phyloP scores from a whole-genome alignment of 2,888 invertebrate species.

The Leptothorax acervorum region DNA sequence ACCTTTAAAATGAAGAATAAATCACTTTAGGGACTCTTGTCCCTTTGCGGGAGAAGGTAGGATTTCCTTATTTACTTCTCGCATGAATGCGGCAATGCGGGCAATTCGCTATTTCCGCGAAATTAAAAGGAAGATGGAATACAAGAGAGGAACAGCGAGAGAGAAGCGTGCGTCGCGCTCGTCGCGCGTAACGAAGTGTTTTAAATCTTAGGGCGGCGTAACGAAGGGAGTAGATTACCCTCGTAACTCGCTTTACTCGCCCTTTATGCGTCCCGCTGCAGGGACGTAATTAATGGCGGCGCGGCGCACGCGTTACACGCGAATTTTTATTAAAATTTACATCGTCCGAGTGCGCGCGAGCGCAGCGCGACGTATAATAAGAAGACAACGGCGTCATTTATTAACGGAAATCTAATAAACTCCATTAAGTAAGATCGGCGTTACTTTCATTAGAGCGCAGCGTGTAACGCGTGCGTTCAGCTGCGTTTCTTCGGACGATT shows the following conservation, averaged over 20 bases:
- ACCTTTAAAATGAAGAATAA: neutral
- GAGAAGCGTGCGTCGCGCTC: constrained; percentile 59
- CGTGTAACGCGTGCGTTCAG: neutral
- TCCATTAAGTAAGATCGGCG: constrained; percentile 67
- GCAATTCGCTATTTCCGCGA: constrained; percentile 4
- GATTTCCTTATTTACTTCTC: constrained; percentile 33
- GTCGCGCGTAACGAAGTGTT: constrained; percentile 55
- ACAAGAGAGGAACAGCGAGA: neutral
- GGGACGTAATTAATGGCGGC: constrained; percentile 59
- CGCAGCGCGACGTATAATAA: constrained; percentile 63
- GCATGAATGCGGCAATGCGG: constrained; percentile 9
- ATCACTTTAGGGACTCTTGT: neutral
- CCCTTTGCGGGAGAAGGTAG: neutral
- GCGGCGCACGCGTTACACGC: constrained; percentile 12
- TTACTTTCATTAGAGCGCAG: constrained; percentile 63
- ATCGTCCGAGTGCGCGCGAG: constrained; percentile 13
- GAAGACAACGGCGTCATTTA: constrained; percentile 59
- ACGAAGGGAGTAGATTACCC: constrained; percentile 57
- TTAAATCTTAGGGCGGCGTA: constrained; percentile 56
- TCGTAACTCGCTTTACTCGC: constrained; percentile 45
- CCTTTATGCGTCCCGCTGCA: constrained; percentile 58
- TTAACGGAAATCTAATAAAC: constrained; percentile 68
- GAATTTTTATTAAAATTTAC: constrained; percentile 74
- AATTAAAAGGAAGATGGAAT: constrained; percentile 38
- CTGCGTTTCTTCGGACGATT: neutral